Percentiles rank a stretch among this genome's conserved stretches.
Conservation (phyloP, 2,888 invertebrate genomes). For the Eulithis testata region DNA sequence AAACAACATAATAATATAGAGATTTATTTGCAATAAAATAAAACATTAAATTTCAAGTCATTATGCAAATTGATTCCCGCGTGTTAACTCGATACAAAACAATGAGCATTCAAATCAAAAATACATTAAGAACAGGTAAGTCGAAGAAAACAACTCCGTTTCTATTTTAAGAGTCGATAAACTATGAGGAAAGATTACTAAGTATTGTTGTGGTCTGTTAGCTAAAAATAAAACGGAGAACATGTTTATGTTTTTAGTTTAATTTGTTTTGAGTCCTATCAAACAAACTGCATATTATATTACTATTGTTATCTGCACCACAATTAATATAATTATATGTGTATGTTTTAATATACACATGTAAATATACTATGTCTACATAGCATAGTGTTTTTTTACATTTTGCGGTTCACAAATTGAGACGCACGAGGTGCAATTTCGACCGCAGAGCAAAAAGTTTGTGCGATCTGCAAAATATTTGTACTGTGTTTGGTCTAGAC, state of each 20-base stretch:
- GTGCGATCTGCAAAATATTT: too few relatives aligned
- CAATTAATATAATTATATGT: too few relatives aligned
- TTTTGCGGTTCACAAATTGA: too few relatives aligned
- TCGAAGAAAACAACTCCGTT: not conserved
- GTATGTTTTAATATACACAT: too few relatives aligned
- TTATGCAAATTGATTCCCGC: not conserved
- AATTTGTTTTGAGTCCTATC: not conserved
- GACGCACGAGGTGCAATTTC: too few relatives aligned
- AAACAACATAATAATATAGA: too few relatives aligned
- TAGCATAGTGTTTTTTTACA: too few relatives aligned
- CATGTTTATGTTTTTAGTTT: conserved; percentile 14
- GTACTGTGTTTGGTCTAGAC: too few relatives aligned
- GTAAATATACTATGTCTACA: too few relatives aligned
- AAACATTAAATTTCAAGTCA: not conserved
- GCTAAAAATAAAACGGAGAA: conserved; percentile 32
- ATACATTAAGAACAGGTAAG: conserved; percentile 12
- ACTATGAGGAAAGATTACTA: conserved; percentile 22
- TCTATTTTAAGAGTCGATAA: conserved; percentile 35
- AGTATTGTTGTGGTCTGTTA: conserved; percentile 18
- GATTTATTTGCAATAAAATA: not conserved
- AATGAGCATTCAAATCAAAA: conserved; percentile 16
- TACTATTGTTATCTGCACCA: not conserved
- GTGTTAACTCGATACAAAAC: not conserved
- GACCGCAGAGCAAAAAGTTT: too few relatives aligned
- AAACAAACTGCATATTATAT: conserved; percentile 1